Conservation (phyloP, 1,140 invertebrate species). For the Dinoponera quadriceps region DNA sequence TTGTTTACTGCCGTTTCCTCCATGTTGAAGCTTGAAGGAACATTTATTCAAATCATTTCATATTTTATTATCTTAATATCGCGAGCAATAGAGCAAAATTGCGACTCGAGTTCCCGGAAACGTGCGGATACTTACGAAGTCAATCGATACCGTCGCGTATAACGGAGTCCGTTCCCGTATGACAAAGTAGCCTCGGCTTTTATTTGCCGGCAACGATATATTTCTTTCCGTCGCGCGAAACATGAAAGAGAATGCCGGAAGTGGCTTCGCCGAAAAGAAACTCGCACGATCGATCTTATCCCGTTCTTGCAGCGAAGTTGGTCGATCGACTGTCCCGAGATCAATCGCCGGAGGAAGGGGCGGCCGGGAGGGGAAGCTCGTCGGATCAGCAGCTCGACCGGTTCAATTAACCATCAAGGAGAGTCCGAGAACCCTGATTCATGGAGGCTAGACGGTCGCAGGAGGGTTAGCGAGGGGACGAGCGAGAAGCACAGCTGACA, state of each 20-base stretch:
- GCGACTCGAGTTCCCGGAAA: not conserved
- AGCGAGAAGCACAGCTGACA: constrained; percentile 68
- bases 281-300: constrained; percentile 57
- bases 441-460: constrained; percentile 38
- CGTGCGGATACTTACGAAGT: constrained; percentile 18
- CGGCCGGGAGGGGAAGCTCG: constrained; percentile 19
- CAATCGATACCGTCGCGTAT: constrained; percentile 50
- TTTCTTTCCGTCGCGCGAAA: constrained; percentile 19
- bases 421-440: constrained; percentile 68
- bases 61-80: too few relatives aligned
- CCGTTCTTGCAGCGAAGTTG: constrained; percentile 45
- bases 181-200: constrained; percentile 49
- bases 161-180: constrained; percentile 23
- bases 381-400: constrained; percentile 73
- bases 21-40: too few relatives aligned
- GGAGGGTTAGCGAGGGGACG: constrained; percentile 3
- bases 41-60: too few relatives aligned
- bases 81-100: too few relatives aligned
- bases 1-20: too few relatives aligned
- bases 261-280: constrained; percentile 38
- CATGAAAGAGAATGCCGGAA: not conserved
- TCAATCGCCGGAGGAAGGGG: constrained; percentile 54
- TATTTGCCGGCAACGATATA: constrained; percentile 18
- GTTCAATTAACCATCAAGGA: constrained; percentile 75
- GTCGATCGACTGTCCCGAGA: constrained; percentile 63